Conservation (phyloP, 2,888 invertebrate genomes). For the Phyto melanocephala region DNA sequence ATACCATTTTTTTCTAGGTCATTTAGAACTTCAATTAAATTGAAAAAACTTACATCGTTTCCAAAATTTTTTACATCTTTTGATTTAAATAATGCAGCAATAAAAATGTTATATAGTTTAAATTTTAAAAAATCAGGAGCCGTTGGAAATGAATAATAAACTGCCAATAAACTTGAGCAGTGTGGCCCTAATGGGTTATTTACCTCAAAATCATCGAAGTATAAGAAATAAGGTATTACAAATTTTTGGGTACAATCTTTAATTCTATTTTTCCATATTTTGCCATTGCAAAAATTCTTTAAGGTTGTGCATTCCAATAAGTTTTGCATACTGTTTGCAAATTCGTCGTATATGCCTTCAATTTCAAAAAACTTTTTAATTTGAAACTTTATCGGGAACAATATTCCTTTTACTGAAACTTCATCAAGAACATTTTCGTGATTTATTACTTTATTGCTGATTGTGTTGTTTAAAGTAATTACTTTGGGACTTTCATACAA, state of each 20-base stretch:
- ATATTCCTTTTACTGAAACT: slow-evolving; percentile 8
- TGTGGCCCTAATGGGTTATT: slow-evolving; percentile 42
- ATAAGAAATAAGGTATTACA: slow-evolving; percentile 18
- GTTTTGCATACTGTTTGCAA: neutral
- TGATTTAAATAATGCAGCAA: slow-evolving; percentile 39
- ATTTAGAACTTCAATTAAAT: slow-evolving; percentile 32
- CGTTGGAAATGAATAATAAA: slow-evolving; percentile 47
- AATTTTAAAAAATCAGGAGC: slow-evolving; percentile 20
- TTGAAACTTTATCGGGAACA: slow-evolving; percentile 39
- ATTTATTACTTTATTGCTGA: neutral
- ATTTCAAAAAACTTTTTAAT: slow-evolving; percentile 40
- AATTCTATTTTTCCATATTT: slow-evolving; percentile 29
- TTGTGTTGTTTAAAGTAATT: slow-evolving; percentile 1
- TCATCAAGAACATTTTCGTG: neutral
- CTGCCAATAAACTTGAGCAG: slow-evolving; percentile 12
- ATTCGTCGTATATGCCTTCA: slow-evolving; percentile 28
- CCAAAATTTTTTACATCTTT: slow-evolving; percentile 22
- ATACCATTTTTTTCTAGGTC: slow-evolving; percentile 14
- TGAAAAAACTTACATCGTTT: slow-evolving; percentile 26
- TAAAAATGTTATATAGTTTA: slow-evolving; percentile 33
- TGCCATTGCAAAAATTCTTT: slow-evolving; percentile 28
- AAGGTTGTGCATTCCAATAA: neutral
- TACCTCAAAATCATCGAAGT: slow-evolving; percentile 33
- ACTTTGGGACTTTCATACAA: no score
- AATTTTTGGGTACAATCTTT: slow-evolving; percentile 7